Evolutionary conservation across 2,113 vertebrate species (phyloP), one percentile per base, ranked within the genome.

Genomic region (Shinisaurus crocodilurus): DNA sequence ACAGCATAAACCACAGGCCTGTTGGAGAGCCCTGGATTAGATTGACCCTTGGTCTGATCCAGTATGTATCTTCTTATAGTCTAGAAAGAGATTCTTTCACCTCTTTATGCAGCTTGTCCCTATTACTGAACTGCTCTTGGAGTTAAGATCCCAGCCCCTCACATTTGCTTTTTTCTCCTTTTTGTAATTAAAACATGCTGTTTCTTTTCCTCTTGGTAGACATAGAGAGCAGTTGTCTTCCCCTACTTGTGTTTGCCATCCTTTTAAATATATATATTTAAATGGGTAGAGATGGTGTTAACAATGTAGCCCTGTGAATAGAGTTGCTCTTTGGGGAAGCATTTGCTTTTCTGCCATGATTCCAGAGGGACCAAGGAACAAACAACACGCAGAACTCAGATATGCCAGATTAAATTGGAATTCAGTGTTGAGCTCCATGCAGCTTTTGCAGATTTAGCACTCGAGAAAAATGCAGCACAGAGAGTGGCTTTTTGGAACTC

Each of bases 341-440:
- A n/a, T 37, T 87, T 85, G 7, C 1, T 12, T 76, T 16, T 25
- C 0, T 0, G 67, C 48, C 63, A 8, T 60, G 90, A 81, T 18
- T 88, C 91, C 48, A 92, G n/a, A 77, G 80, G 29, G 60, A 45
- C 40, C 29, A 25, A 82, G n/a, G 6, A 80, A 74, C 25, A 80
- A 75, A n/a, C 43, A 45, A n/a, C 37, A 25, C 27, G 34, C 79
- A 87, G 60, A 93, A 83, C 9, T 75, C 88, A 43, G 10, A 25
- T 92, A 57, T 20, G 60, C 18, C 5, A 9, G 34, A 15, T 90
- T 34, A 87, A 83, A 60, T 84, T 23, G 9, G 43, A 50, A 63
- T 50, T 87, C 84, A 79, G 45, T 63, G 6, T 54, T 92, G 70
- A 50, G 72, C 92, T 90, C 63, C 87, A 63, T 69, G 82, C 57